Evolutionary conservation across 2,113 vertebrate genomes (phyloP).

Genomic region (Patagioenas fasciata): DNA sequence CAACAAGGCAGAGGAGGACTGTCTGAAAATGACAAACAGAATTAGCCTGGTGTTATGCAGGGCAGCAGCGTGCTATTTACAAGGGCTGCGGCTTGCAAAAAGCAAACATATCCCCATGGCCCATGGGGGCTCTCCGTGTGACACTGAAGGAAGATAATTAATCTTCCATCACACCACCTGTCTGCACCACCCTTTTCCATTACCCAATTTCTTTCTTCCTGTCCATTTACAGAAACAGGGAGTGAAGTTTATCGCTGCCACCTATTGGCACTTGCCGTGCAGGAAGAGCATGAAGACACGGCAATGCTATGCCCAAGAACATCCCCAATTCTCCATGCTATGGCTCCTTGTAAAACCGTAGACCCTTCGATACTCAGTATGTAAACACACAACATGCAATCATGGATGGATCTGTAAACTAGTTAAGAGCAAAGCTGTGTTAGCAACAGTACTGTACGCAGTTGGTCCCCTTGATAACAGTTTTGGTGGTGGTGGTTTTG

Average conservation of each 20-base stretch:
- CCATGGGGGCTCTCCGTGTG: conserved; percentile 49
- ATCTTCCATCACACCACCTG: conserved; percentile 73
- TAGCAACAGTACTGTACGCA: rapidly evolving
- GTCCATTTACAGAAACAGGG: background rate
- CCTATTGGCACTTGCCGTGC: conserved; percentile 4
- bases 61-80: conserved; percentile 72
- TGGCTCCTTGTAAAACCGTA: background rate
- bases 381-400: background rate
- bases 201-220: background rate
- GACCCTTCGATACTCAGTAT: background rate
- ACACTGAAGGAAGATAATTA: conserved; percentile 71
- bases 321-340: background rate
- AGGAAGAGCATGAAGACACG: background rate
- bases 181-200: conserved; percentile 9
- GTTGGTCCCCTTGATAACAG: background rate
- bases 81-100: conserved; percentile 47
- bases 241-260: conserved; percentile 34
- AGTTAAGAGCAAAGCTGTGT: background rate
- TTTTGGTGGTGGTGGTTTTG: background rate
- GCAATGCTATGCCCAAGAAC: background rate
- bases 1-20: conserved; percentile 39
- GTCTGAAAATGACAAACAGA: conserved; percentile 76
- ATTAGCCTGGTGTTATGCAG: conserved; percentile 68
- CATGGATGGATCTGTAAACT: background rate
- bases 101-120: conserved; percentile 66